phyloP scores from a whole-genome alignment of 2,113 vertebrate genomes.

The Cepphus grylle region DNA sequence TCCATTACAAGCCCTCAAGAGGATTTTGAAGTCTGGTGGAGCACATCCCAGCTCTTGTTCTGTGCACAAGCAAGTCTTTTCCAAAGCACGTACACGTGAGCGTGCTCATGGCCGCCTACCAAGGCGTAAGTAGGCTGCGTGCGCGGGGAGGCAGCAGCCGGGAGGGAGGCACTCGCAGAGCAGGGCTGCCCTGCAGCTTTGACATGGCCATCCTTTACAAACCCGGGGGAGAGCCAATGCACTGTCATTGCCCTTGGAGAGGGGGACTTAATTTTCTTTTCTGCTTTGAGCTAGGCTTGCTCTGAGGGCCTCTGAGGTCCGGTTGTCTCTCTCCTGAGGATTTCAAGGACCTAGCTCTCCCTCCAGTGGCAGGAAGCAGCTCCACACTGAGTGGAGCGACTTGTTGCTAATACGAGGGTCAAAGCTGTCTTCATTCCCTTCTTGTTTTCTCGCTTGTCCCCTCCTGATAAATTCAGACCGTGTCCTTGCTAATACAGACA shows the following conservation, averaged over 20 bases:
- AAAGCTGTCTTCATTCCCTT: neutral
- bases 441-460: neutral
- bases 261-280: neutral
- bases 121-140: accelerated
- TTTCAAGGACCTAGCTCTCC: constrained; percentile 8
- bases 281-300: neutral
- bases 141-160: neutral
- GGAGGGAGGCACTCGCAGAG: neutral
- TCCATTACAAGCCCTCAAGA: neutral
- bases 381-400: neutral
- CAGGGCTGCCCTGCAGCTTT: neutral
- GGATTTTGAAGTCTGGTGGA: neutral
- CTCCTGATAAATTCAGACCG: neutral
- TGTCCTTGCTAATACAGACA: neutral
- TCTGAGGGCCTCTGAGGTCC: neutral
- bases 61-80: accelerated
- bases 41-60: neutral
- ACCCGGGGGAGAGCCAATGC: neutral
- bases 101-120: accelerated
- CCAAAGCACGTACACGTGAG: accelerated
- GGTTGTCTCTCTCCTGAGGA: accelerated
- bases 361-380: constrained; percentile 17
- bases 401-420: neutral
- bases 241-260: neutral
- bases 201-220: neutral